phyloP scores from a whole-genome alignment of 2,888 invertebrate genomes.

The Rhamnusium bicolor region DNA sequence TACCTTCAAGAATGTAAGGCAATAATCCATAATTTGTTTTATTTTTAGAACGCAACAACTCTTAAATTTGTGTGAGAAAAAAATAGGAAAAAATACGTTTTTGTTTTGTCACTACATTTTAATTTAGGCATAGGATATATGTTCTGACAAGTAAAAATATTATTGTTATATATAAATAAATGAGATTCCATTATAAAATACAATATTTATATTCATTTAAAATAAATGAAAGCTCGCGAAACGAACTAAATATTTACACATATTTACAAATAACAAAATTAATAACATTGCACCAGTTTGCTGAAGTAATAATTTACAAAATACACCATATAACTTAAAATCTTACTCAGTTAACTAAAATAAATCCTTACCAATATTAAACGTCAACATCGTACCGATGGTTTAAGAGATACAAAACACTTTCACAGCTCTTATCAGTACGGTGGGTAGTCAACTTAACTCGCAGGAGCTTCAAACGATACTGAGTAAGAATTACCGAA shows the following conservation, averaged over 20 bases:
- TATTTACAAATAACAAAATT: neutral
- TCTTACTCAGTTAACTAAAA: neutral
- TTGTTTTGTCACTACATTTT: too few species aligned
- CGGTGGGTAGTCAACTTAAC: constrained; percentile 16
- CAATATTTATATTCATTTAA: too few species aligned
- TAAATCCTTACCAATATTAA: constrained; percentile 17
- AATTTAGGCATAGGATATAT: neutral
- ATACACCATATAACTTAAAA: neutral
- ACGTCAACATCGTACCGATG: constrained; percentile 10
- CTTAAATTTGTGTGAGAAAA: too few species aligned
- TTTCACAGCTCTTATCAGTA: constrained; percentile 18
- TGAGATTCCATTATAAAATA: too few species aligned
- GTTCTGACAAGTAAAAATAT: too few species aligned
- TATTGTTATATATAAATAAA: too few species aligned
- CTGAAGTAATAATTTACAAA: neutral
- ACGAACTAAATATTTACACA: neutral
- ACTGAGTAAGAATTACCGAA: constrained; percentile 27
- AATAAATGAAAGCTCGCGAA: too few species aligned
- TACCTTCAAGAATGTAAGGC: too few species aligned
- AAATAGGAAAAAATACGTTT: too few species aligned
- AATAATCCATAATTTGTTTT: too few species aligned
- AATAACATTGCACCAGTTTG: neutral
- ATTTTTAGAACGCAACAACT: too few species aligned
- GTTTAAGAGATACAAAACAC: constrained; percentile 4
- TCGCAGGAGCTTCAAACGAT: constrained; percentile 15